These are phyloP conservation scores for Euwallacea similis DNA, from an alignment of 1,140 invertebrate species.

Conservation along the genomic window DNA sequence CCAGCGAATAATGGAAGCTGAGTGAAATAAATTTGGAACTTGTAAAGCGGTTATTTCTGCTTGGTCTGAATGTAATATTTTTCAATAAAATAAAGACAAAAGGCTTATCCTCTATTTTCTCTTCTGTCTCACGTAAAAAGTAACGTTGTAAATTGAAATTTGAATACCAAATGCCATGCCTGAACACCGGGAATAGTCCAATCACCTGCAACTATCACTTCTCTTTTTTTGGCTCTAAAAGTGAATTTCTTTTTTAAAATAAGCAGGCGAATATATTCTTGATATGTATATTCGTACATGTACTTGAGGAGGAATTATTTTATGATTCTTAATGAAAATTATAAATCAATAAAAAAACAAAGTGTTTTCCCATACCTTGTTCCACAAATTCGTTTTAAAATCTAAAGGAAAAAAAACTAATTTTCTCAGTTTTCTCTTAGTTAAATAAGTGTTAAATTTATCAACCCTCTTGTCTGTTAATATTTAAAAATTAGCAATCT, in stretches of 20 bases:
- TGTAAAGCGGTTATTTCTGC: conserved; percentile 5
- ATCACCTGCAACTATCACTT: conserved; percentile 33
- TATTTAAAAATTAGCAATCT: too few relatives aligned
- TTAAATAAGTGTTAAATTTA: too few relatives aligned
- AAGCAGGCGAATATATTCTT: too few relatives aligned
- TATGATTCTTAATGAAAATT: too few relatives aligned
- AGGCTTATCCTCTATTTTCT: conserved; percentile 20
- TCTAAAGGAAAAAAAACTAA: too few relatives aligned
- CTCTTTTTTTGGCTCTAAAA: conserved; percentile 20
- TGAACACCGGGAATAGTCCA: conserved; percentile 29
- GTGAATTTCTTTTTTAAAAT: neutral
- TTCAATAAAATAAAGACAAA: conserved; percentile 25
- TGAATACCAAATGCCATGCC: conserved; percentile 33
- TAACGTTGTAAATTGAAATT: conserved; percentile 34
- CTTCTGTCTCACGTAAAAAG: conserved; percentile 27
- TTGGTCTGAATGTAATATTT: conserved; percentile 24
- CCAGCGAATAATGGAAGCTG: neutral
- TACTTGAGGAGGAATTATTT: too few relatives aligned
- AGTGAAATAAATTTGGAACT: conserved; percentile 3
- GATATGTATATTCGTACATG: too few relatives aligned
- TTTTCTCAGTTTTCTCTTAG: too few relatives aligned
- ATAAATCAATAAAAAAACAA: too few relatives aligned
- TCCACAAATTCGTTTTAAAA: too few relatives aligned
- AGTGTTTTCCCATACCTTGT: too few relatives aligned
- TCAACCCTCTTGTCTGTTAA: too few relatives aligned